phyloP scores from a whole-genome alignment of 2,113 vertebrate genomes.

The Calyptomena viridis region DNA sequence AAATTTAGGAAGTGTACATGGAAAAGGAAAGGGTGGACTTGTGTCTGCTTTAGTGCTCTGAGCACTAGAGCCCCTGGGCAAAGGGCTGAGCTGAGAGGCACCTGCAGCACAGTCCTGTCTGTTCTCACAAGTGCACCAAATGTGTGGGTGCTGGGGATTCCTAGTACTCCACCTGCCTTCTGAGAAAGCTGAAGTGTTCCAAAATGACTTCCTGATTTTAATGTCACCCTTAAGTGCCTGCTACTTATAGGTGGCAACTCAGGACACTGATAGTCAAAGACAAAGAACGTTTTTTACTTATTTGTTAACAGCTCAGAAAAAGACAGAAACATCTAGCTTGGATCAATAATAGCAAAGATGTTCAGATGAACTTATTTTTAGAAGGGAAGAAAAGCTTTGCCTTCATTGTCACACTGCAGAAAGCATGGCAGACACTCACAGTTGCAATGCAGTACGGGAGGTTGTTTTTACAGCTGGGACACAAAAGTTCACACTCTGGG shows the following conservation, averaged over 20 bases:
- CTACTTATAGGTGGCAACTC: neutral
- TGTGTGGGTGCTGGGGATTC: neutral
- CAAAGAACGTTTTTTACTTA: no score
- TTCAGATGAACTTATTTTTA: neutral
- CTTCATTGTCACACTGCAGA: neutral
- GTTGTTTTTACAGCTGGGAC: slow-evolving; percentile 92
- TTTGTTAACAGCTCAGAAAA: neutral
- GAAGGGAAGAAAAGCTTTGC: neutral
- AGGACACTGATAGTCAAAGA: neutral
- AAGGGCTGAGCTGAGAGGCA: neutral
- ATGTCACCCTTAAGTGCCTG: neutral
- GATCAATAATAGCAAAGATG: neutral
- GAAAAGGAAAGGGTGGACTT: neutral
- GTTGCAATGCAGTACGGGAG: slow-evolving; percentile 95
- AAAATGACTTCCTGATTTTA: neutral
- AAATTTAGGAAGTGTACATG: neutral
- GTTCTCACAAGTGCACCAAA: no score
- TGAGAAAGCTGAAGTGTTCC: neutral
- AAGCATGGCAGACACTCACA: slow-evolving; percentile 64
- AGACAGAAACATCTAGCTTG: neutral
- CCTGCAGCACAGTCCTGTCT: neutral
- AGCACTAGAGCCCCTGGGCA: neutral
- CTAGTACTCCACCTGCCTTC: neutral
- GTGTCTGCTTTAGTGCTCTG: neutral
- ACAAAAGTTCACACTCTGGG: slow-evolving; percentile 88